Percentiles rank a stretch among this genome's conserved stretches.
Evolutionary conservation across 2,113 vertebrate species (phyloP).

Genomic region (Chelonoidis abingdonii): DNA sequence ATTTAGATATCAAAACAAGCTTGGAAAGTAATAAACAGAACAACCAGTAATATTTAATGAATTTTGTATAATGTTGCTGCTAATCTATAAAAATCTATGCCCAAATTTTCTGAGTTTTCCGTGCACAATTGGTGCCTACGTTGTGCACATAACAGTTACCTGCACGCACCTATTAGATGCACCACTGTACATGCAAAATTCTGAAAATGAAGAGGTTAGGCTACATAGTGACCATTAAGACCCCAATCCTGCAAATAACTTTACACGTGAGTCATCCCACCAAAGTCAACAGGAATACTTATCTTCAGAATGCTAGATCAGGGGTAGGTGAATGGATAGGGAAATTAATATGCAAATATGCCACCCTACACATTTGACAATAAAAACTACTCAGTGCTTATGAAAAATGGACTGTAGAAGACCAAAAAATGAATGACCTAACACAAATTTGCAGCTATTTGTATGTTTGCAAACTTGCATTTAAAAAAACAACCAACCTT

Average conservation of each 20-base stretch:
- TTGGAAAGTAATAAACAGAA: neutral
- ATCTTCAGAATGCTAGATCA: neutral
- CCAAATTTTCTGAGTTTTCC: neutral
- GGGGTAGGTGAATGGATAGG: neutral
- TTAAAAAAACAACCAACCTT: conserved; percentile 35
- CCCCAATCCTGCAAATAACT: neutral
- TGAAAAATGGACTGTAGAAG: neutral
- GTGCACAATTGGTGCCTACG: neutral
- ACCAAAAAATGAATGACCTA: neutral
- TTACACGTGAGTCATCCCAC: neutral
- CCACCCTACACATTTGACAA: neutral
- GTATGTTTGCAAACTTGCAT: neutral
- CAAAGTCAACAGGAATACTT: neutral
- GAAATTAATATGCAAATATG: neutral
- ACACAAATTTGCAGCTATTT: neutral
- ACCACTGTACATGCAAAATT: neutral
- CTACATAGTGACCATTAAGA: neutral
- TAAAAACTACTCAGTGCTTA: neutral
- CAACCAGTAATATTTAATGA: neutral
- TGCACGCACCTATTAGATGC: neutral
- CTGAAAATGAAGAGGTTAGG: neutral
- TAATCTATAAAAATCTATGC: neutral
- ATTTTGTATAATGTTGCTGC: neutral
- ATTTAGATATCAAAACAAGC: neutral
- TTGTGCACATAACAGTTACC: neutral